Evolutionary conservation across 1,140 invertebrate genomes (phyloP).

Genomic region (Drosophila mauritiana): DNA sequence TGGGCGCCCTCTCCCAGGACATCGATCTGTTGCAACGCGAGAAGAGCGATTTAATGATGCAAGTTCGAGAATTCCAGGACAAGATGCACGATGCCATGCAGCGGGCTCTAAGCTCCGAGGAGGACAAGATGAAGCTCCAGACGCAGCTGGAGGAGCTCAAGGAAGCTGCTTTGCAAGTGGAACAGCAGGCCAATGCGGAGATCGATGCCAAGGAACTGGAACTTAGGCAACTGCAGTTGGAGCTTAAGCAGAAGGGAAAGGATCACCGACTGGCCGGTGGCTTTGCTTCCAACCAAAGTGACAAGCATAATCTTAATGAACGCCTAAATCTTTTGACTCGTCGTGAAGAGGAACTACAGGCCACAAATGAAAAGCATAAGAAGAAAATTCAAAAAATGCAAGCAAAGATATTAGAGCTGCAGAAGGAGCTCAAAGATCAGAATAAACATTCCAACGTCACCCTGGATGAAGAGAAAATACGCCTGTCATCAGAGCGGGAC

Average conservation of each 20-base stretch:
- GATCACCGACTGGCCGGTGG: conserved; percentile 19
- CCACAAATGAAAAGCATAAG: conserved; percentile 70
- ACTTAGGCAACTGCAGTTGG: conserved; percentile 43
- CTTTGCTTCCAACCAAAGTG: conserved; percentile 10
- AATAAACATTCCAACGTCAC: conserved; percentile 15
- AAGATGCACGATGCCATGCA: conserved; percentile 89
- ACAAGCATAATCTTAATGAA: conserved; percentile 68
- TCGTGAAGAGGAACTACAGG: conserved; percentile 60
- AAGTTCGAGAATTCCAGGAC: conserved; percentile 86
- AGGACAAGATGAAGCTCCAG: conserved; percentile 87
- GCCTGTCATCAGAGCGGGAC: conserved; percentile 70
- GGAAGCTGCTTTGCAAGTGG: conserved; percentile 87
- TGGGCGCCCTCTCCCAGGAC: conserved; percentile 84
- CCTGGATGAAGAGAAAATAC: conserved; percentile 75
- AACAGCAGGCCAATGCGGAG: conserved; percentile 85
- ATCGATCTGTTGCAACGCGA: conserved; percentile 85
- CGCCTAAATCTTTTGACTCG: conserved; percentile 63
- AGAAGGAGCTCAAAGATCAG: conserved; percentile 59
- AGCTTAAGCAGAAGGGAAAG: conserved; percentile 34
- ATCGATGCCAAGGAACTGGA: conserved; percentile 73
- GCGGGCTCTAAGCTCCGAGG: conserved; percentile 87
- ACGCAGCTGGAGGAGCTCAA: conserved; percentile 87
- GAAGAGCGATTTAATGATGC: conserved; percentile 86
- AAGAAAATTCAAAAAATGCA: conserved; percentile 66
- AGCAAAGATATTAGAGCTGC: conserved; percentile 37